These are phyloP conservation scores for Setophaga coronata DNA, from an alignment of 2,113 vertebrate genomes.

Conservation along the genomic window DNA sequence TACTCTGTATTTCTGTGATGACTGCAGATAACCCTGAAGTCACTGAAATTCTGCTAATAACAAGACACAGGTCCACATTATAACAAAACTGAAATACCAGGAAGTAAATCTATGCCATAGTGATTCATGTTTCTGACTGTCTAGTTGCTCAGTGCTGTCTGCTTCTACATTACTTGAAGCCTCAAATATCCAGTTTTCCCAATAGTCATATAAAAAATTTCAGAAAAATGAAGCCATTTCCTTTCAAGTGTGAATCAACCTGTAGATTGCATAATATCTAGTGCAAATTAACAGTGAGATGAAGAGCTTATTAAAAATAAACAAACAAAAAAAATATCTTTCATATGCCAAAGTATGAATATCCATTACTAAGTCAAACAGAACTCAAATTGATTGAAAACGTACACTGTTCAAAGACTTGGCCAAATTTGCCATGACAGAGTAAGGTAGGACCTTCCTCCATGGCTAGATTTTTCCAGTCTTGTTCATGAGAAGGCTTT, in stretches of 20 bases:
- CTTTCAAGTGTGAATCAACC: not conserved
- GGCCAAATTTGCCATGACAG: not conserved
- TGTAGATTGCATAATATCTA: not conserved
- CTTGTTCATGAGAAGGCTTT: not conserved
- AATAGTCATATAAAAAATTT: not conserved
- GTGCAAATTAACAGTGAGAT: not conserved
- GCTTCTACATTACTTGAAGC: not conserved
- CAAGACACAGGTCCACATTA: not conserved
- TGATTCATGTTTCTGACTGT: not conserved
- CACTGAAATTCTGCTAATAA: not conserved
- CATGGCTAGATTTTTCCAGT: not conserved
- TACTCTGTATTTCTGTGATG: not conserved
- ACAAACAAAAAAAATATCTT: not conserved
- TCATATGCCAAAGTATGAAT: not conserved
- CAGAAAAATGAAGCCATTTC: not conserved
- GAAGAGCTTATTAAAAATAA: not conserved
- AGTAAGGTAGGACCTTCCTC: not conserved
- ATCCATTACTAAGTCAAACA: not conserved
- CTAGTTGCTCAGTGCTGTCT: not conserved
- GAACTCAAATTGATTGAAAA: not conserved
- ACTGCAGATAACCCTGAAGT: slow-evolving; percentile 7
- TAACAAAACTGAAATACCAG: not conserved
- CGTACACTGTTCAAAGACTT: not conserved
- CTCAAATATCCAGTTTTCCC: not conserved
- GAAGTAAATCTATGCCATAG: not conserved